phyloP scores from a whole-genome alignment of 2,888 invertebrate species.

The Catocala nupta region DNA sequence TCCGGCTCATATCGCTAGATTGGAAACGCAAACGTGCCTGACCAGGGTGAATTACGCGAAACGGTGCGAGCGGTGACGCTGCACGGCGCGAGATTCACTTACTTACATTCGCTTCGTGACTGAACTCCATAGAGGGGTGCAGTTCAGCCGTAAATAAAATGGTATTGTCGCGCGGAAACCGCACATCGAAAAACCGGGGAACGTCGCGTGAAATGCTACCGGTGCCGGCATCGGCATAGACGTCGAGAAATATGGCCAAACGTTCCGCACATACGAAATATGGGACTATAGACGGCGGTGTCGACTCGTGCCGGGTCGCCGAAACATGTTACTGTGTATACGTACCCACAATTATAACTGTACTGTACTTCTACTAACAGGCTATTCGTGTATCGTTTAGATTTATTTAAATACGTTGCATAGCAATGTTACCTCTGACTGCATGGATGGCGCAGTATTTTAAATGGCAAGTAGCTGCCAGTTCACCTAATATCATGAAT shows the following conservation, averaged over 20 bases:
- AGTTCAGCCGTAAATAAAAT: conserved; percentile 78
- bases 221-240: conserved; percentile 71
- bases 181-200: conserved; percentile 79
- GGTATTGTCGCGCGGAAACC: conserved; percentile 78
- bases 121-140: conserved; percentile 66
- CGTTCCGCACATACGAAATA: conserved; percentile 75
- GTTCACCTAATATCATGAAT: too few species aligned
- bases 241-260: conserved; percentile 77
- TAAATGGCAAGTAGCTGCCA: too few species aligned
- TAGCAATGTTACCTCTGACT: too few species aligned
- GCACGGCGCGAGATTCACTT: conserved; percentile 64
- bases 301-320: conserved; percentile 63
- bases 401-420: neutral
- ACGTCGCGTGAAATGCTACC: conserved; percentile 82
- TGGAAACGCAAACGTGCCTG: conserved; percentile 62
- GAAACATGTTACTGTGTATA: conserved; percentile 30
- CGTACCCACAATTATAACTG: conserved; percentile 45
- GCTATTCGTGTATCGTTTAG: conserved; percentile 31
- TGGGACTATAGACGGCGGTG: conserved; percentile 66
- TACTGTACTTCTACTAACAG: conserved; percentile 24
- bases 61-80: conserved; percentile 54
- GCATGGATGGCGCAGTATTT: too few species aligned
- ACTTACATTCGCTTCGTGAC: conserved; percentile 71
- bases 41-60: conserved; percentile 61
- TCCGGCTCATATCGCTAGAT: conserved; percentile 68